phyloP scores from a whole-genome alignment of 1,140 invertebrate species.

The Zaprionus camerounensis region DNA sequence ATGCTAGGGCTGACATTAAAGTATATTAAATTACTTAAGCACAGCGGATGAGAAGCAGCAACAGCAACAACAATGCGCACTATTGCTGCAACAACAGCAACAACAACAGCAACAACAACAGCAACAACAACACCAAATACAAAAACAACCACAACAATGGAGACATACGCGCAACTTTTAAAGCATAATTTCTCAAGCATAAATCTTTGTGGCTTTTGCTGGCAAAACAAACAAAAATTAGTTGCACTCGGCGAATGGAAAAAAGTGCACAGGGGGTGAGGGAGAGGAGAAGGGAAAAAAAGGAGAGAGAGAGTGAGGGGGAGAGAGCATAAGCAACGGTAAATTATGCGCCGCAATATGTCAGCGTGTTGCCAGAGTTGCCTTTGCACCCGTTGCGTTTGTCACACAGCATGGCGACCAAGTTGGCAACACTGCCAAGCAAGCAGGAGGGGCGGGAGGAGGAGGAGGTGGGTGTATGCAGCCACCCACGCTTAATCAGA shows the following conservation, averaged over 20 bases:
- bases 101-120: constrained; percentile 3
- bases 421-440: constrained; percentile 26
- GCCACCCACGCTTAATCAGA: constrained; percentile 71
- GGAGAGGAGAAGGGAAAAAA: constrained; percentile 4
- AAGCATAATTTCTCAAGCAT: constrained; percentile 76
- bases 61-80: constrained; percentile 16
- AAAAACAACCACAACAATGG: constrained; percentile 8
- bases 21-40: constrained; percentile 81
- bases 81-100: not conserved
- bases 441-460: not conserved
- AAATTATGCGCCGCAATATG: constrained; percentile 80
- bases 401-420: constrained; percentile 68
- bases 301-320: not conserved
- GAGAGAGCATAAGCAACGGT: constrained; percentile 61
- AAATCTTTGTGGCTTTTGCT: constrained; percentile 76
- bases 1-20: constrained; percentile 60
- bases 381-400: constrained; percentile 72
- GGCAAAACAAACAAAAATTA: constrained; percentile 76
- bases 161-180: constrained; percentile 76
- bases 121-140: constrained; percentile 8
- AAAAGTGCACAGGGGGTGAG: constrained; percentile 7
- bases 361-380: constrained; percentile 66
- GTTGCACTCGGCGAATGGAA: constrained; percentile 69
- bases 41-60: constrained; percentile 24
- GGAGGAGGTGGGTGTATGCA: not conserved